Conservation (phyloP, 2,113 vertebrate genomes). For the Camelus bactrianus region DNA sequence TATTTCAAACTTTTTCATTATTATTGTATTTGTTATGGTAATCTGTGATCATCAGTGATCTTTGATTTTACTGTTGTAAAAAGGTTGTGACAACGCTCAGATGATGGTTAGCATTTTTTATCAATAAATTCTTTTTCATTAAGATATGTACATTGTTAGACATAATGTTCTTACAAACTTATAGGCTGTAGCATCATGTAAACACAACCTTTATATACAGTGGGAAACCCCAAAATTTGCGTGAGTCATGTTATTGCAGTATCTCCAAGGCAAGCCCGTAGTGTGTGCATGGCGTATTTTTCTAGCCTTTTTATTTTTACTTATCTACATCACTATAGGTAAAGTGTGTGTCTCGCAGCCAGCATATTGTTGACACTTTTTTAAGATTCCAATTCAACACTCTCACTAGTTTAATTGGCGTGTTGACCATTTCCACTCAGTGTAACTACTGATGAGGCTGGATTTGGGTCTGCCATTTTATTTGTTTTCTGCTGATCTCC, state of each 20-base stretch:
- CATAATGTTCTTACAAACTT: neutral
- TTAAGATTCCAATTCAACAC: neutral
- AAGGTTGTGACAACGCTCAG: neutral
- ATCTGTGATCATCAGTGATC: neutral
- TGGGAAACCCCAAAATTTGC: neutral
- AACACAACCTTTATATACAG: neutral
- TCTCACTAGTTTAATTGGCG: neutral
- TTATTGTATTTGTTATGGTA: neutral
- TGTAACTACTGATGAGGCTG: neutral
- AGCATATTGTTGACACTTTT: neutral
- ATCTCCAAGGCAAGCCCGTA: neutral
- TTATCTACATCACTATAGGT: neutral
- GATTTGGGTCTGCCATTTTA: neutral
- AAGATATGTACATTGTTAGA: neutral
- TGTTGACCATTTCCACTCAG: slow-evolving; percentile 15
- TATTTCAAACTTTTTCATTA: neutral
- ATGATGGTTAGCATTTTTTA: neutral
- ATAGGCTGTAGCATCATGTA: neutral
- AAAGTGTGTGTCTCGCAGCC: neutral
- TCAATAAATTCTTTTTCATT: neutral
- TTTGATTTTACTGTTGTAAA: neutral
- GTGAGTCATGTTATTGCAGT: neutral
- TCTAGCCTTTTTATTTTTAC: neutral
- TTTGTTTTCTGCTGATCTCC: neutral
- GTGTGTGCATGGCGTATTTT: neutral